A percentile compares a stretch with the other conserved stretches of the same genome.
Evolutionary conservation across 2,888 invertebrate genomes (phyloP).

Genomic region (Nezara viridula): DNA sequence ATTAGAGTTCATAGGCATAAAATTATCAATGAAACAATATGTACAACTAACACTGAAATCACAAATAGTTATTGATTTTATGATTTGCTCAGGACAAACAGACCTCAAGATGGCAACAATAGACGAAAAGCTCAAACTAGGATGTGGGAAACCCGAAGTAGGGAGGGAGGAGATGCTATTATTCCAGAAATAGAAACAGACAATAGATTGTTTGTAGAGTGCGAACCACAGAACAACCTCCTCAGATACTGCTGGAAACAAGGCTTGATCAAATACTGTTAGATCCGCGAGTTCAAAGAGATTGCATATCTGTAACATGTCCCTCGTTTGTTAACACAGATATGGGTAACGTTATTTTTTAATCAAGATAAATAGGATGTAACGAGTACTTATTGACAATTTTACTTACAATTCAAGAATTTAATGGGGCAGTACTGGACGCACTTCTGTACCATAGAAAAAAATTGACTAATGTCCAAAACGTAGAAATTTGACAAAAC

Average conservation of each 20-base stretch:
- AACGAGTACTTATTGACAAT: too few species aligned
- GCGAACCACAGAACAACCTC: not conserved
- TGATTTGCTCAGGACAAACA: not conserved
- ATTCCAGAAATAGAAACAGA: constrained; percentile 39
- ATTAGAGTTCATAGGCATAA: too few species aligned
- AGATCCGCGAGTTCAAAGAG: not conserved
- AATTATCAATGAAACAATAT: too few species aligned
- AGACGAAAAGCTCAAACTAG: not conserved
- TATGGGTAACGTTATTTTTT: too few species aligned
- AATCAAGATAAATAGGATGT: too few species aligned
- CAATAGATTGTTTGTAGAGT: constrained; percentile 10
- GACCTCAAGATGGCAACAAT: not conserved
- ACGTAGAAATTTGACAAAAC: too few species aligned
- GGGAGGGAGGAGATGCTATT: not conserved
- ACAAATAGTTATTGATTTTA: not conserved
- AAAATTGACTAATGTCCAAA: too few species aligned
- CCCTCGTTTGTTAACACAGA: too few species aligned
- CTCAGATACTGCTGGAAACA: not conserved
- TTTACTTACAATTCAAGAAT: too few species aligned
- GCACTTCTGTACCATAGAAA: too few species aligned
- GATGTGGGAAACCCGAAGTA: not conserved
- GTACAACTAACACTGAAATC: not conserved
- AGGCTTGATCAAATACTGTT: not conserved
- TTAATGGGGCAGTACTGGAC: too few species aligned
- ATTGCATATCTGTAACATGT: not conserved